phyloP scores from a whole-genome alignment of 1,140 invertebrate species.

The Wiebesia pumilae region DNA sequence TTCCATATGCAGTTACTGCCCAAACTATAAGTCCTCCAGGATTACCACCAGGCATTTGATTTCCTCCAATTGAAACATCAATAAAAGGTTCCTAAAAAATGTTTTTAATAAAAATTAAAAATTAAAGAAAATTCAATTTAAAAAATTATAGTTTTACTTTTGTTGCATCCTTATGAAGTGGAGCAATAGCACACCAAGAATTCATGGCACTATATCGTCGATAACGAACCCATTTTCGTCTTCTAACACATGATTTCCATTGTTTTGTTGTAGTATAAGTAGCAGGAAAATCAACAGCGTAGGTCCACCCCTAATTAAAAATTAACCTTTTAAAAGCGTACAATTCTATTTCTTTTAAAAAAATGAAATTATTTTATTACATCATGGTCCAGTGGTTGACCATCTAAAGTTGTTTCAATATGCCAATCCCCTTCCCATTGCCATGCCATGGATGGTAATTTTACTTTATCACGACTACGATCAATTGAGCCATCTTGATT shows the following conservation, averaged over 20 bases:
- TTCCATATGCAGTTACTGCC: conserved; percentile 92
- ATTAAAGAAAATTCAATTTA: conserved; percentile 12
- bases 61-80: conserved; percentile 90
- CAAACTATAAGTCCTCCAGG: conserved; percentile 87
- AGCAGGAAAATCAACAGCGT: conserved; percentile 93
- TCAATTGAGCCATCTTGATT: conserved; percentile 87
- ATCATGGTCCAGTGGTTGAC: conserved; percentile 90
- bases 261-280: conserved; percentile 88
- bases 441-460: conserved; percentile 93
- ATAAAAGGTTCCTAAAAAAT: conserved; percentile 83
- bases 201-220: conserved; percentile 91
- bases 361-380: conserved; percentile 68
- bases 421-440: conserved; percentile 96
- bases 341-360: background rate
- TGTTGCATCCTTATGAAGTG: conserved; percentile 90
- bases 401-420: conserved; percentile 90
- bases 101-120: conserved; percentile 18
- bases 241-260: conserved; percentile 93
- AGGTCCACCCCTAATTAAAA: conserved; percentile 86
- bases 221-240: conserved; percentile 92
- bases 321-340: conserved; percentile 28
- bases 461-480: conserved; percentile 85
- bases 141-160: conserved; percentile 73
- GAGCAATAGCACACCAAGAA: conserved; percentile 92
- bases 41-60: conserved; percentile 84